Percentiles rank a stretch among this genome's conserved stretches.
Conservation (phyloP, 2,113 vertebrate species). For the Mastomys coucha region DNA sequence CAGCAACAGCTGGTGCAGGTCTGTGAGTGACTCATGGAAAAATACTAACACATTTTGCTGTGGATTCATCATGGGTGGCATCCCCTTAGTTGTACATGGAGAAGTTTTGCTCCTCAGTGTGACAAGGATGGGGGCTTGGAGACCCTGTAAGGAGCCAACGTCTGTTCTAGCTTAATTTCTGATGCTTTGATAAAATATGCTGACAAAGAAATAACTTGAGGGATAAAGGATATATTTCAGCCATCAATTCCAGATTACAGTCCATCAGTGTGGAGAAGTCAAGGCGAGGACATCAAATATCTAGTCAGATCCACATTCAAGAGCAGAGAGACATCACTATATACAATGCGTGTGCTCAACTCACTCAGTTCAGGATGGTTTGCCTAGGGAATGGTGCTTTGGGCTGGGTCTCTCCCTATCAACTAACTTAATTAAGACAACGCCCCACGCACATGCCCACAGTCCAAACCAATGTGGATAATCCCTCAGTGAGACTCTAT, state of each 20-base stretch:
- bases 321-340: not conserved
- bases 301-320: not conserved
- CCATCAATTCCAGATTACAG: not conserved
- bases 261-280: no score
- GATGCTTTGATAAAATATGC: not conserved
- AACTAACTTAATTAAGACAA: not conserved
- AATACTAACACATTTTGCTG: rapidly evolving
- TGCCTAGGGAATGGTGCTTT: not conserved
- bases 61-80: not conserved
- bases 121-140: no score
- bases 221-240: not conserved
- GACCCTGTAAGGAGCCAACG: not conserved
- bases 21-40: not conserved
- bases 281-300: not conserved
- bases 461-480: not conserved
- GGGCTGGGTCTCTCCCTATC: not conserved
- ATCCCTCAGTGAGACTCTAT: not conserved
- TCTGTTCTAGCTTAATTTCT: not conserved
- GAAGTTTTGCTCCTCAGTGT: not conserved
- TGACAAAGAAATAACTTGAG: not conserved
- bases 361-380: not conserved
- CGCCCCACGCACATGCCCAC: not conserved
- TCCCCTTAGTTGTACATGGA: not conserved
- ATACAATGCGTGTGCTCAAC: no score
- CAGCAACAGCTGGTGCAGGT: rapidly evolving